Evolutionary conservation across 92 coral and sea anemone genomes (phyloP), one percentile per base, ranked within the genome.

Genomic region (Epizoanthus scotinus): DNA sequence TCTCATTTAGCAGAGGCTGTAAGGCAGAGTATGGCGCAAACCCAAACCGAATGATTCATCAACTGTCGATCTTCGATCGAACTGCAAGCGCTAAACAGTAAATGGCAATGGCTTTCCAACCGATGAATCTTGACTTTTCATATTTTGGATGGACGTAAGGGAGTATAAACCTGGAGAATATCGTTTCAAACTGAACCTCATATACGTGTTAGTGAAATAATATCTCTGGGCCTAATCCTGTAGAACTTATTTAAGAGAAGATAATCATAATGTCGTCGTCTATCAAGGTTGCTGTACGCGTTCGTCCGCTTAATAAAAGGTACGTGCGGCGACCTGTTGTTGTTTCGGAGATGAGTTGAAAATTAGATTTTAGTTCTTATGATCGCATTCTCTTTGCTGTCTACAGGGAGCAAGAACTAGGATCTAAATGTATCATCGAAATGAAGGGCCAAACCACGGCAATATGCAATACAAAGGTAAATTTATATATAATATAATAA

Each of bases 351-450:
- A 20, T 47, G 52, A 47, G 9, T 69, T 44, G 20, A 42, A 6
- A 13, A 34, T 34, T 34, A 47, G 52, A 47, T 47, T 13, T 47
- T 47, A 15, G 15, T 9, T 64, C 36, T 15, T n/a, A n/a, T n/a
- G 19, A 64, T 3, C 19, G 36, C 13, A 22, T 14, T 58, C 7
- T 38, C 14, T 24, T 58, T 75, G 25, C 61, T 34, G 31, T 56
- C 66, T 10, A 75, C 67, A 75, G 81, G 22, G 81, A 75, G 67
- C 81, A 75, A 59, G 81, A 75, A 38, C 81, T 75, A 1, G 81
- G 81, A 21, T 75, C 81, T 36, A 75, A 75, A 75, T 75, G 81
- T 75, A 75, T 75, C 14, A 75, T 75, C 69, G 81, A 75, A 67
- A 75, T 75, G 81, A 60, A 75, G 15, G 81, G 68, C 15, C 68